A percentile compares a stretch with the other conserved stretches of the same genome.
Conservation (phyloP, 1,140 invertebrate species). For the Bacillus rossius region DNA sequence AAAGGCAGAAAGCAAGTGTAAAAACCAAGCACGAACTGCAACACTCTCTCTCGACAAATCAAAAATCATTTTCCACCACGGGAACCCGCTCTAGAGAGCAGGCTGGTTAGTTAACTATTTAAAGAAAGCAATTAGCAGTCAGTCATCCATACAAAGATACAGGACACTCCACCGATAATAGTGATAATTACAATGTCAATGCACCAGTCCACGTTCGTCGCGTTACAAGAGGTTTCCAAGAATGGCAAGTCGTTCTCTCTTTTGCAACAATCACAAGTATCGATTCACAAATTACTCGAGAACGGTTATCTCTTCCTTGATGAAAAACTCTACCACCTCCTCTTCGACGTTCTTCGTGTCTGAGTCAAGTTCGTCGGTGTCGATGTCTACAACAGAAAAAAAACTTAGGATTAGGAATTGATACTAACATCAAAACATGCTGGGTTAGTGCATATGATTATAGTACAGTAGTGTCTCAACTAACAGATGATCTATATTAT, state of each 20-base stretch:
- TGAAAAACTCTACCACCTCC: conserved; percentile 95
- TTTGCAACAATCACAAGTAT: background rate
- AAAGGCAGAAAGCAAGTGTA: background rate
- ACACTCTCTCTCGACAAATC: background rate
- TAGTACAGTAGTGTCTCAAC: too few species aligned
- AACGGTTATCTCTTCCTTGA: conserved; percentile 89
- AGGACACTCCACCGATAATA: background rate
- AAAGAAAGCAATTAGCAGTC: background rate
- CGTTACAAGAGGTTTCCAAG: conserved; percentile 12
- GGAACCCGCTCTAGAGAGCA: background rate
- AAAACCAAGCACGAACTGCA: background rate
- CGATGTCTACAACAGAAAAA: conserved; percentile 60
- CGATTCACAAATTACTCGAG: conserved; percentile 49
- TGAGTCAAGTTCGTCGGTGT: conserved; percentile 85
- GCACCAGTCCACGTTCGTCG: background rate
- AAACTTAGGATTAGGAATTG: too few species aligned
- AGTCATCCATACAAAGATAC: background rate
- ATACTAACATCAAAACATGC: too few species aligned
- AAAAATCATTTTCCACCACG: background rate
- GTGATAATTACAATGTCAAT: background rate
- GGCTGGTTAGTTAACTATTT: background rate
- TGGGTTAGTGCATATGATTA: too few species aligned
- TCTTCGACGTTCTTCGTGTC: conserved; percentile 87
- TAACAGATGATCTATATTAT: too few species aligned
- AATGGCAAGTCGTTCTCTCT: background rate